Evolutionary conservation across 2,888 invertebrate species (phyloP), one percentile per base, ranked within the genome.

Genomic region (Saturnia pavonia): DNA sequence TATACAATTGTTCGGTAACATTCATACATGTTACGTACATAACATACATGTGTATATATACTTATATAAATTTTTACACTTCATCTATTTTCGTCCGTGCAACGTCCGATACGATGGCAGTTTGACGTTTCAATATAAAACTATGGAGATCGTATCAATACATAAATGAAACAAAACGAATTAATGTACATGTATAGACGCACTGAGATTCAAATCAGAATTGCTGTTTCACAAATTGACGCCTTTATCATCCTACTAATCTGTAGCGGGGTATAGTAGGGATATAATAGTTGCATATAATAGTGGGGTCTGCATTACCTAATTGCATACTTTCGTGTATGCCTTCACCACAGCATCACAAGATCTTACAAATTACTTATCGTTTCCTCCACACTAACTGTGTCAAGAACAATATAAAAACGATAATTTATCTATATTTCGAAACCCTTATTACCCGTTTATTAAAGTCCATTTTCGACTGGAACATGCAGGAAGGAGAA

Each of bases 331-430:
- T 60, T n/a, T 27, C 54, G 19, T 25, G 43, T 42, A 67, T 74
- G 75, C 65, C 65, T 65, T 40, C 79, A 72, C 73, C 70, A 69
- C 73, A 76, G 72, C 74, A 73, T 81, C 82, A 79, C 80, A 80
- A 80, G 79, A 86, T 87, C 86, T 85, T 74, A 77, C 75, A 83
- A 83, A 82, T 81, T 78, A 85, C 83, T 78, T 81, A 87, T 85
- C 79, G 80, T 88, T 88, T 90, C 88, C 88, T 87, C 80, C 77
- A 81, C 78, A 74, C 78, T 80, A 91, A 87, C 85, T 89, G 83
- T 91, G 92, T 91, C 91, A 91, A 91, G 91, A 88, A 73, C 88
- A 68, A 71, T 34, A 51, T 65, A 68, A 71, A 71, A 67, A 70
- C 63, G 60, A 40, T 63, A 65, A 51, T 71, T 68, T 40, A 63